Conservation (phyloP, 1,140 invertebrate genomes). For the Drosophila setifemur region DNA sequence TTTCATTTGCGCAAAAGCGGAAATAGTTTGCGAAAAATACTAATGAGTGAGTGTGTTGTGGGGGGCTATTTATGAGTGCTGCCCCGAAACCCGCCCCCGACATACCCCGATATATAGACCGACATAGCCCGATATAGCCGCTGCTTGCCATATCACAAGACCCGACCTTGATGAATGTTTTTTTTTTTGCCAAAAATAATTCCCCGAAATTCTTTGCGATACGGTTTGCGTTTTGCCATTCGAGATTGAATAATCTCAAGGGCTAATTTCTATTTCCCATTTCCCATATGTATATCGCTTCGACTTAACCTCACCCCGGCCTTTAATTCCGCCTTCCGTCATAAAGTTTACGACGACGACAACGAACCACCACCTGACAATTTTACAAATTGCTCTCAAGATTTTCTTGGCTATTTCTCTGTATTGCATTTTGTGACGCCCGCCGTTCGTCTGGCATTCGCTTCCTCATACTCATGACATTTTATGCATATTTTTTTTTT, state of each 20-base stretch:
- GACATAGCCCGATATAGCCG: too few species aligned
- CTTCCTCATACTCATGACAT: slow-evolving; percentile 48
- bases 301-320: slow-evolving; percentile 1
- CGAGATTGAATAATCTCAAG: slow-evolving; percentile 20
- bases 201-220: slow-evolving; percentile 6
- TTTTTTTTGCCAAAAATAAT: slow-evolving; percentile 27
- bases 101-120: slow-evolving; percentile 34
- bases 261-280: slow-evolving; percentile 1
- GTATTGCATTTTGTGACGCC: slow-evolving; percentile 28
- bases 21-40: slow-evolving; percentile 64
- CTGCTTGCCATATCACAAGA: slow-evolving; percentile 19
- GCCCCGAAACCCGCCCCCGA: background rate
- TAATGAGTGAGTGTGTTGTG: slow-evolving; percentile 1
- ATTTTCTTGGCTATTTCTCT: background rate
- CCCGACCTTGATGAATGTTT: slow-evolving; percentile 41
- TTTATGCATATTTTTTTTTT: slow-evolving; percentile 49
- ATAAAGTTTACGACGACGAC: slow-evolving; percentile 21
- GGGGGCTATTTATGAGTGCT: slow-evolving; percentile 29
- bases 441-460: slow-evolving; percentile 38
- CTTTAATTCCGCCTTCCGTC: slow-evolving; percentile 37
- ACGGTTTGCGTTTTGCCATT: background rate
- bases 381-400: slow-evolving; percentile 18
- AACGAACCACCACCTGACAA: slow-evolving; percentile 38
- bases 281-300: background rate
- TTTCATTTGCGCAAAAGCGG: slow-evolving; percentile 65